These are phyloP conservation scores for Eulemur macaco DNA, from an alignment of 2,113 vertebrate species.

Conservation along the genomic window DNA sequence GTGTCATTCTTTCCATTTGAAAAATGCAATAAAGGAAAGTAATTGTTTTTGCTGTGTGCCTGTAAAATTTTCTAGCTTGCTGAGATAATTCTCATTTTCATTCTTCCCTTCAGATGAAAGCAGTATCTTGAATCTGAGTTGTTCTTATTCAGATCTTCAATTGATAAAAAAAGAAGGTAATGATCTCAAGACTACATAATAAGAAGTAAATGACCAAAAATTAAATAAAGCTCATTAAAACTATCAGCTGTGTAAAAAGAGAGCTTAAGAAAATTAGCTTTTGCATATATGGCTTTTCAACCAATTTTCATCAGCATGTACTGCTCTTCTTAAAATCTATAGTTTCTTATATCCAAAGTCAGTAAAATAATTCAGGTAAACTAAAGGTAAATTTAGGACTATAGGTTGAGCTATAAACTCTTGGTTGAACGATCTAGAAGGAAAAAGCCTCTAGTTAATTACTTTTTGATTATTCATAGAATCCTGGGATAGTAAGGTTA, in stretches of 20 bases:
- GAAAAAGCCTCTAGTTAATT: not conserved
- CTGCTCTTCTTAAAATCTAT: not conserved
- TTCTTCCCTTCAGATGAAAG: not conserved
- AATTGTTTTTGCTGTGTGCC: not conserved
- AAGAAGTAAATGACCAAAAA: not conserved
- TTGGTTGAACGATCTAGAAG: not conserved
- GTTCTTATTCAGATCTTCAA: not conserved
- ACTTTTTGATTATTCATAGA: not conserved
- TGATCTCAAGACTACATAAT: not conserved
- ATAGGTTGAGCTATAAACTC: not conserved
- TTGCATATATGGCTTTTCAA: not conserved
- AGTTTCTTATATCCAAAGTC: not conserved
- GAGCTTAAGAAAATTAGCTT: not conserved
- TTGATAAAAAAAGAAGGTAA: not conserved
- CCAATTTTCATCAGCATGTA: not conserved
- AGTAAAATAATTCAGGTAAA: not conserved
- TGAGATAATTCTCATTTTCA: not conserved
- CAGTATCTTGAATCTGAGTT: not conserved
- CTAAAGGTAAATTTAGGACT: not conserved
- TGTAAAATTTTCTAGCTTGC: not conserved
- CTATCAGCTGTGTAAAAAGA: not conserved
- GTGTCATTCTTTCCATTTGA: not conserved
- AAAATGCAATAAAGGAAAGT: not conserved
- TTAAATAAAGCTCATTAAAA: constrained; percentile 25
- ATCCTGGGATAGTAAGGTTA: not conserved